Conservation (phyloP, 2,113 vertebrate species). For the Callaeas wilsoni region DNA sequence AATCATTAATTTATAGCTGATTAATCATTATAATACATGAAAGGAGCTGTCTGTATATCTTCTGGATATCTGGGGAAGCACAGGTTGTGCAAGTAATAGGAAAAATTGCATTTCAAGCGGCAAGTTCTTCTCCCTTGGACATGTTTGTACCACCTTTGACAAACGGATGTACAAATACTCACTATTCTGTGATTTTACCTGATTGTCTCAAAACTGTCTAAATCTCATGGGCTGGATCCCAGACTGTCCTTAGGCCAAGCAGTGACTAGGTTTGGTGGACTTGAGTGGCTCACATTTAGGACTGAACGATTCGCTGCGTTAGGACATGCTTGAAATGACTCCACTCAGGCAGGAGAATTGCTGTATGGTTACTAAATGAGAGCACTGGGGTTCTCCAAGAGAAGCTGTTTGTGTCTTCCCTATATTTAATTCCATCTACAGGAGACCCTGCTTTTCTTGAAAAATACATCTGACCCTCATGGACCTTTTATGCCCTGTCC, state of each 20-base stretch:
- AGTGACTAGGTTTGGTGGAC: neutral
- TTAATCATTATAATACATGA: constrained; percentile 8
- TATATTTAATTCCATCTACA: neutral
- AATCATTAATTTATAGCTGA: neutral
- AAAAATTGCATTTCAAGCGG: neutral
- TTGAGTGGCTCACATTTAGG: neutral
- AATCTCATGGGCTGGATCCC: neutral
- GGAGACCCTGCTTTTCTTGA: neutral
- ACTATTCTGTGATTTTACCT: neutral
- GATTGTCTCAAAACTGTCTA: neutral
- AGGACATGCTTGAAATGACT: neutral
- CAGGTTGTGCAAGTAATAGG: neutral
- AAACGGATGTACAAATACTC: neutral
- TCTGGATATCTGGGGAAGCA: neutral
- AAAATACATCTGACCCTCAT: neutral
- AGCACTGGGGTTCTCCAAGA: neutral
- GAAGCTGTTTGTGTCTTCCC: neutral
- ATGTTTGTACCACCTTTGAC: neutral
- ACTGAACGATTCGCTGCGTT: neutral
- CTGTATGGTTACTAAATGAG: neutral
- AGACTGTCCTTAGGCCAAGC: neutral
- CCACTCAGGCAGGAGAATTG: neutral
- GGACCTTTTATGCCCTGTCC: neutral
- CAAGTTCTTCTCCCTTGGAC: neutral
- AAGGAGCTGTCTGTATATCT: neutral